phyloP scores from a whole-genome alignment of 2,888 invertebrate genomes.

The Hirudinaria manillensis region DNA sequence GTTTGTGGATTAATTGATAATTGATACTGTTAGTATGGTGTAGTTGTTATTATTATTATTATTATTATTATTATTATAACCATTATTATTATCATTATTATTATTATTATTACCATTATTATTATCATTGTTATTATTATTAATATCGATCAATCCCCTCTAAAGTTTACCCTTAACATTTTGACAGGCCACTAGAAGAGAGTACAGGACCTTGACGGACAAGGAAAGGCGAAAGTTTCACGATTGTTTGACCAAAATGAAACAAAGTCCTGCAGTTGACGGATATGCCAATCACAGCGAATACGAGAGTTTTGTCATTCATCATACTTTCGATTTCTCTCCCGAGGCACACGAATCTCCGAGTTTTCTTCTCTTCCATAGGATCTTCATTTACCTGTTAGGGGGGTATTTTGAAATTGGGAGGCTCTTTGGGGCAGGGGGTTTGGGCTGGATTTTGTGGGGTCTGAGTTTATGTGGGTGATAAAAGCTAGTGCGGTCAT shows the following conservation, averaged over 20 bases:
- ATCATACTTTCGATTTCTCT: constrained; percentile 21
- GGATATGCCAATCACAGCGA: background rate
- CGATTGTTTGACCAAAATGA: constrained; percentile 9
- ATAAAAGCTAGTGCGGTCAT: background rate
- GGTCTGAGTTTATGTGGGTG: background rate
- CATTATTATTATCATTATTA: too few species aligned
- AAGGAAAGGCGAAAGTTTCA: constrained; percentile 17
- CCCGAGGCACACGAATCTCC: constrained; percentile 26
- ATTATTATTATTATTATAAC: too few species aligned
- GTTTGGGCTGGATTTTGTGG: too few species aligned
- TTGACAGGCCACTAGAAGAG: constrained; percentile 10
- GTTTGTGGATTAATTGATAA: too few species aligned
- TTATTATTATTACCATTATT: too few species aligned
- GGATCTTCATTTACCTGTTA: constrained; percentile 19
- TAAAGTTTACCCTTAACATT: background rate
- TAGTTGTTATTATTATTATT: too few species aligned
- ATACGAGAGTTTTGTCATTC: constrained; percentile 22
- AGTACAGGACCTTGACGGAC: constrained; percentile 19
- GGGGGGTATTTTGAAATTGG: background rate
- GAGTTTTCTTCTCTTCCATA: constrained; percentile 8
- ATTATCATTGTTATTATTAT: background rate
- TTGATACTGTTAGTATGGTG: too few species aligned
- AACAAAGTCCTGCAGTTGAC: background rate
- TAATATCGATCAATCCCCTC: background rate
- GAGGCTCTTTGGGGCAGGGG: background rate